A percentile compares a stretch with the other conserved stretches of the same genome.
These are phyloP conservation scores for Spheniscus mendiculus DNA, from an alignment of 2,113 vertebrate species.

Conservation along the genomic window DNA sequence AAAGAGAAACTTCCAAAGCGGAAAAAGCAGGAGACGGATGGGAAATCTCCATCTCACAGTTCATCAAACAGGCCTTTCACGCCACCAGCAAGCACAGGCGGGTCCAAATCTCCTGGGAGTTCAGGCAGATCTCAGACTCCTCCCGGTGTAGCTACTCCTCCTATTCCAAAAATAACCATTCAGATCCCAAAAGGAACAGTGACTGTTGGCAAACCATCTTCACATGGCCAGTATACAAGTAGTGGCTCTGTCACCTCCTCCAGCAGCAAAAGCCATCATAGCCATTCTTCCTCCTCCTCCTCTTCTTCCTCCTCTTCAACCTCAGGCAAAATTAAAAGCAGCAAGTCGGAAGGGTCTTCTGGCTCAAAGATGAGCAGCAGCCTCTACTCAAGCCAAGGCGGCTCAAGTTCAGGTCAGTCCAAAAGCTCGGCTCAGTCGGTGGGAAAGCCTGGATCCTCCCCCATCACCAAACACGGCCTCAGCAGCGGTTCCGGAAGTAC, in stretches of 20 bases:
- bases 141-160: slow-evolving; percentile 91
- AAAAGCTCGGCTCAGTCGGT: slow-evolving; percentile 91
- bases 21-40: slow-evolving; percentile 93
- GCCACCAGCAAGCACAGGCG: slow-evolving; percentile 89
- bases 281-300: slow-evolving; percentile 87
- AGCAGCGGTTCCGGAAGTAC: slow-evolving; percentile 81
- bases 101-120: slow-evolving; percentile 95
- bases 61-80: slow-evolving; percentile 92
- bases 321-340: slow-evolving; percentile 94
- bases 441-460: slow-evolving; percentile 93
- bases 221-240: slow-evolving; percentile 91
- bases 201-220: slow-evolving; percentile 92
- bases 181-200: slow-evolving; percentile 95
- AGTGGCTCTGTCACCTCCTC: slow-evolving; percentile 84
- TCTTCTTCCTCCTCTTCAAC: slow-evolving; percentile 87
- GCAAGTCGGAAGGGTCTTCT: slow-evolving; percentile 89
- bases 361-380: slow-evolving; percentile 83
- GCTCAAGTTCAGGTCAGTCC: slow-evolving; percentile 84
- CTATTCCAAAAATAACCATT: slow-evolving; percentile 98
- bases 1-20: slow-evolving; percentile 96
- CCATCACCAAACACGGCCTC: slow-evolving; percentile 91
- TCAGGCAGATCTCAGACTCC: slow-evolving; percentile 95
- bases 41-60: slow-evolving; percentile 94
- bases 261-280: slow-evolving; percentile 94
- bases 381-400: slow-evolving; percentile 83